A percentile compares a stretch with the other conserved stretches of the same genome.
Evolutionary conservation across 2,888 invertebrate genomes (phyloP).

Genomic region (Diarsia dahlii): DNA sequence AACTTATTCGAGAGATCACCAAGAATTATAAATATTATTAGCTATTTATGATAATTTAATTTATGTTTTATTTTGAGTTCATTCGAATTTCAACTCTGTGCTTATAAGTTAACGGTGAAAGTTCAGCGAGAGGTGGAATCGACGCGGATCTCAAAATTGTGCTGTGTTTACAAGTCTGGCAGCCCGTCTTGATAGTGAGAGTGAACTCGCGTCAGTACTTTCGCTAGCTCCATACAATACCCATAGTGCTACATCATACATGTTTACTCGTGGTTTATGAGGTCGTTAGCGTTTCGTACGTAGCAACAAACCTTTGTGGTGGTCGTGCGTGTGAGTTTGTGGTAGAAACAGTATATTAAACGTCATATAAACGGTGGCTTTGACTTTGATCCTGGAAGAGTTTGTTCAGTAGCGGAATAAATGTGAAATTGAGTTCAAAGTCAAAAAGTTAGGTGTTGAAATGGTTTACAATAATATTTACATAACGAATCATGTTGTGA

Average conservation of each 20-base stretch:
- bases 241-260: conserved; percentile 39
- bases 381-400: conserved; percentile 38
- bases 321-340: conserved; percentile 11
- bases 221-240: conserved; percentile 58
- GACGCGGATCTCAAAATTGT: conserved; percentile 58
- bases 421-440: conserved; percentile 10
- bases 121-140: conserved; percentile 25
- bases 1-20: conserved; percentile 46
- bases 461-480: background rate
- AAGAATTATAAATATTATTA: conserved; percentile 50
- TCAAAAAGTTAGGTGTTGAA: background rate
- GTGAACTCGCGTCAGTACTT: conserved; percentile 63
- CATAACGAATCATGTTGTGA: background rate
- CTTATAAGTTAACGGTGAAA: conserved; percentile 11
- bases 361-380: conserved; percentile 2
- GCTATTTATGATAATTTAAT: conserved; percentile 48
- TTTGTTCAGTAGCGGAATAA: background rate
- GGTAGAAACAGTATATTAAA: conserved; percentile 9
- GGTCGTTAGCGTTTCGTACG: conserved; percentile 29
- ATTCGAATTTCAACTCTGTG: conserved; percentile 26
- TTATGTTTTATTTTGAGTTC: background rate
- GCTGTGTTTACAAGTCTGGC: conserved; percentile 60
- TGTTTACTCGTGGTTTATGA: conserved; percentile 47
- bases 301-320: conserved; percentile 38
- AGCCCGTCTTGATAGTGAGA: conserved; percentile 70